Evolutionary conservation across 2,113 vertebrate genomes (phyloP), one percentile per base, ranked within the genome.

Genomic region (Rhinolophus ferrumequinum): DNA sequence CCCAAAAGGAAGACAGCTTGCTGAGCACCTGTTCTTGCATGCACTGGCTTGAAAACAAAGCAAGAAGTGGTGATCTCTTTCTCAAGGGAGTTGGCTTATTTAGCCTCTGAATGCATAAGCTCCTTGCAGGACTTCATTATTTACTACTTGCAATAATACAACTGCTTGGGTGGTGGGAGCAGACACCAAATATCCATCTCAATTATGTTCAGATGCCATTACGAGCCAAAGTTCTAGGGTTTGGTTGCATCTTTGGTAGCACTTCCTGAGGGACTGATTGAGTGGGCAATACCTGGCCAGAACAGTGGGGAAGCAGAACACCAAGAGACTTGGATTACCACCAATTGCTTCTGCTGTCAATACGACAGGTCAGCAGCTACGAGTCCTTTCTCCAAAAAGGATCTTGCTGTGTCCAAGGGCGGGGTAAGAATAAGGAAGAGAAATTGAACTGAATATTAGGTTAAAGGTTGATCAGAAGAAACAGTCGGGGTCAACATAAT

Each of bases 211-310:
- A 79, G 10, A 85, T 50, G 44, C 44, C 70, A 96, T 92, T 88
- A 93, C 47, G 33, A 94, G 76, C 73, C 54, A 94, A 92, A 69
- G 47, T 47, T 89, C 79, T 84, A 70, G 82, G 66, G 66, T 83
- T 97, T 94, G 79, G 7, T 96, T 97, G 54, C 56, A 87, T 73
- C 69, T 92, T 91, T 95, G 93, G 86, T 96, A 96, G 35, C 21
- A 90, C 38, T 97, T 95, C 89, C 83, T 88, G 69, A 79, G 21
- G 60, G 85, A 92, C 5, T 38, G 35, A 86, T 18, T 92, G 26
- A n/a, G 13, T 95, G 56, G n/a, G 14, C 30, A 93, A 92, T 95
- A 87, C 62, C 64, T 60, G n/a, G 33, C n/a, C 15, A 47, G 19
- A 75, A 66, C 6, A 72, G n/a, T 75, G 35, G 44, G 13, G 50